Evolutionary conservation across 1,140 invertebrate genomes (phyloP), one percentile per base, ranked within the genome.

Genomic region (Aphelinus atriplicis): DNA sequence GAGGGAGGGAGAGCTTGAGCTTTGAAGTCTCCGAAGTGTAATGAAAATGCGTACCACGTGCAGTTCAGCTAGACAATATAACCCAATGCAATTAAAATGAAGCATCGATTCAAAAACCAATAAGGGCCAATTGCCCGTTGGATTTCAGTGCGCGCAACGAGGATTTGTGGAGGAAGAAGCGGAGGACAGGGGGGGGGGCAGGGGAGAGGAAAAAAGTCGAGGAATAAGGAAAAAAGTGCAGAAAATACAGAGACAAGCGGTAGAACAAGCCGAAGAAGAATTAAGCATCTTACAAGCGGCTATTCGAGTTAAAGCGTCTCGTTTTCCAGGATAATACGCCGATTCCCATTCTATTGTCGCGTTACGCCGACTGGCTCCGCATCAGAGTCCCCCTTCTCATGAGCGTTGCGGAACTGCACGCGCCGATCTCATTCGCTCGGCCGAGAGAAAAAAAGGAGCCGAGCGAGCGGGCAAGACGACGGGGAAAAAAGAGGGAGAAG

Each of bases 401-500:
- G 26, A 26, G 26, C 26, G 26, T 26, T 26, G 26, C 26, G 26
- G 26, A 26, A 26, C 9, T 53, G 7, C 46, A 46, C 6, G 45
- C 61, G 61, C 4, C 26, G 7, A 51, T 71, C 50, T 71, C 62
- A 62, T 57, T 64, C 45, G n/a, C 10, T 2, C n/a, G 46, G 5
- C 53, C n/a, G 50, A 47, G 63, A 71, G 48, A 63, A 63, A 55
- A 26, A 26, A 26, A 26, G 26, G 26, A 26, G 26, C 56, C 45
- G 1, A 3, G 42, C 7, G 58, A 7, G 60, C 47, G 26, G 45
- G 69, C 7, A n/a, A 66, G 3, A 57, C 56, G 58, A 43, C 46
- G 47, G 51, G 50, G 50, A 75, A 73, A 75, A 78, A 71, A 66
- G 71, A 80, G 77, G 76, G 74, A 75, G 60, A 76, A 64, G 76